Conservation (phyloP, 2,113 vertebrate species). For the Crotalus viridis region DNA sequence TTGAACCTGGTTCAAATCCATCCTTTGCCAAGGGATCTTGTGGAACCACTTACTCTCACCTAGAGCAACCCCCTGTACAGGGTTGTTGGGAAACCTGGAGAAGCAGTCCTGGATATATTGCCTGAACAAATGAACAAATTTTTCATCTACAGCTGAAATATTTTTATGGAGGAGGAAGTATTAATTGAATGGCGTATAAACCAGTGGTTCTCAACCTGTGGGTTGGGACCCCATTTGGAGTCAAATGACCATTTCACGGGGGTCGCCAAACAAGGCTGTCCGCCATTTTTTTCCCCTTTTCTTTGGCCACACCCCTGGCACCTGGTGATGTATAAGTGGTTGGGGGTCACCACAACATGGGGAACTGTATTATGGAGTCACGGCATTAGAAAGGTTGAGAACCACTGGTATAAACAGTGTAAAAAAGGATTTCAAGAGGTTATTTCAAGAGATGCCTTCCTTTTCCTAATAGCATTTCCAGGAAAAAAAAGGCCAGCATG, state of each 20-base stretch:
- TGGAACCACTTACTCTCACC: neutral
- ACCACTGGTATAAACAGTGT: neutral
- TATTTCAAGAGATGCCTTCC: neutral
- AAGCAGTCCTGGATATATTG: neutral
- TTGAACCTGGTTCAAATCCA: neutral
- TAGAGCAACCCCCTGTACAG: neutral
- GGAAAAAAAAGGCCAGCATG: neutral
- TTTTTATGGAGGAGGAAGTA: neutral
- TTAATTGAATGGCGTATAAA: neutral
- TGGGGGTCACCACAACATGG: too few relatives aligned
- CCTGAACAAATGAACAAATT: neutral
- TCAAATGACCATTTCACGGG: too few relatives aligned
- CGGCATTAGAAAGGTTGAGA: too few relatives aligned
- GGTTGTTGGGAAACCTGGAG: neutral
- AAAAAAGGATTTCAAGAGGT: neutral
- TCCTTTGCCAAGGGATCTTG: neutral
- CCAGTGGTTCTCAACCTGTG: too few relatives aligned
- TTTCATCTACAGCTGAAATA: neutral
- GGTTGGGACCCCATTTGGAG: too few relatives aligned
- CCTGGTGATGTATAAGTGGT: too few relatives aligned
- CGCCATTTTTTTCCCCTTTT: too few relatives aligned
- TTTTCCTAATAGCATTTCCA: slow-evolving; percentile 6
- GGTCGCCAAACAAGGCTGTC: too few relatives aligned
- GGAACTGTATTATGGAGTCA: too few relatives aligned
- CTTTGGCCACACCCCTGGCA: too few relatives aligned